Conservation (phyloP, 2,113 vertebrate species). For the Tympanuchus pallidicinctus region DNA sequence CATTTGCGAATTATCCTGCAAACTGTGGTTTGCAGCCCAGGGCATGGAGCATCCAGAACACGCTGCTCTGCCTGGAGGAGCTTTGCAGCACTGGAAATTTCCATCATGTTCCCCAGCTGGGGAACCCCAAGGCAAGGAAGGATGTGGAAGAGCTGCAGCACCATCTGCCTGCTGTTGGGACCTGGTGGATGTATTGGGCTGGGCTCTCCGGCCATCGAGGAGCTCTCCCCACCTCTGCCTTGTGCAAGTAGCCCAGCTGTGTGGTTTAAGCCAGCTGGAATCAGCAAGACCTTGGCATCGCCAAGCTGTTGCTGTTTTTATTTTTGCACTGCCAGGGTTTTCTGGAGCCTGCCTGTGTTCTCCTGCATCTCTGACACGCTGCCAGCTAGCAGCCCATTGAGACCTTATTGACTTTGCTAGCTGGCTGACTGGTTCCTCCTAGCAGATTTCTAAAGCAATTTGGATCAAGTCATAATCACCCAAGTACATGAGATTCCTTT, state of each 20-base stretch:
- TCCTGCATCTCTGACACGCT: not conserved
- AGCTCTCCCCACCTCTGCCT: not conserved
- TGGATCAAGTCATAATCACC: not conserved
- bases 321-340: not conserved
- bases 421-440: not conserved
- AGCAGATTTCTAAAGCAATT: not conserved
- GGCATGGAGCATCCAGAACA: not conserved
- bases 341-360: not conserved
- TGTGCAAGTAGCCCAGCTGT: rapidly evolving
- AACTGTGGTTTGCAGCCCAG: not conserved
- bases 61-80: not conserved
- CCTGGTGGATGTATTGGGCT: not conserved
- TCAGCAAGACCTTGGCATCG: not conserved
- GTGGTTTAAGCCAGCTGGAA: not conserved
- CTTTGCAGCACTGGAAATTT: not conserved
- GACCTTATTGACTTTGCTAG: not conserved
- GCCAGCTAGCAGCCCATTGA: not conserved
- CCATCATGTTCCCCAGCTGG: not conserved
- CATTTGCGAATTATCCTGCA: not conserved
- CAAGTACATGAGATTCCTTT: not conserved
- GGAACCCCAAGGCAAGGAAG: rapidly evolving
- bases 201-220: not conserved
- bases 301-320: not conserved
- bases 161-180: rapidly evolving
- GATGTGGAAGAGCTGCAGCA: not conserved